Evolutionary conservation across 2,113 vertebrate species (phyloP).

Genomic region (Colossoma macropomum): DNA sequence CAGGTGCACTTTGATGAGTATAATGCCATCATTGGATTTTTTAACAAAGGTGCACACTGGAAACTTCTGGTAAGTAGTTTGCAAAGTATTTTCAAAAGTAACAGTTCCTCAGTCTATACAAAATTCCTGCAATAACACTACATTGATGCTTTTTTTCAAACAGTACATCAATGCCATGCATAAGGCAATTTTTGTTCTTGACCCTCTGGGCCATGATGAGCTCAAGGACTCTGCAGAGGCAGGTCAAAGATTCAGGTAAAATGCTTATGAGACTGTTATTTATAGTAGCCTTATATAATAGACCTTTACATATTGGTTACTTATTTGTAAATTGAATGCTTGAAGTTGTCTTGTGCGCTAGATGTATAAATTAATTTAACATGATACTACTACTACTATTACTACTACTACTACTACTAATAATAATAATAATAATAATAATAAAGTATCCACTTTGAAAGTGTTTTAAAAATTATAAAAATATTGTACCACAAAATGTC

Average conservation of each 20-base stretch:
- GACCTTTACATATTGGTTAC: too few relatives aligned
- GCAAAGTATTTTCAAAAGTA: background rate
- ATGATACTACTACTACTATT: background rate
- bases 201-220: background rate
- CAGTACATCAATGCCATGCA: background rate
- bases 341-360: too few relatives aligned
- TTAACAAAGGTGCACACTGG: slow-evolving; percentile 16
- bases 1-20: slow-evolving; percentile 14
- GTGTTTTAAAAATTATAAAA: too few relatives aligned
- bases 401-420: too few relatives aligned
- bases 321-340: too few relatives aligned
- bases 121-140: background rate
- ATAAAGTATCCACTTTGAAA: too few relatives aligned
- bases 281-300: background rate
- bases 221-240: slow-evolving; percentile 15
- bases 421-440: too few relatives aligned
- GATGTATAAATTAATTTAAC: background rate
- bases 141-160: background rate
- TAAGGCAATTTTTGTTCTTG: background rate
- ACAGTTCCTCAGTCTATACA: too few relatives aligned
- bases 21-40: slow-evolving; percentile 17
- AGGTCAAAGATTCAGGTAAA: slow-evolving; percentile 12
- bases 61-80: slow-evolving; percentile 23
- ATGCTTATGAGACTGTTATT: background rate
- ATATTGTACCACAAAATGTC: too few relatives aligned